phyloP scores from a whole-genome alignment of 2,113 vertebrate genomes.

The Baryphthengus martii region DNA sequence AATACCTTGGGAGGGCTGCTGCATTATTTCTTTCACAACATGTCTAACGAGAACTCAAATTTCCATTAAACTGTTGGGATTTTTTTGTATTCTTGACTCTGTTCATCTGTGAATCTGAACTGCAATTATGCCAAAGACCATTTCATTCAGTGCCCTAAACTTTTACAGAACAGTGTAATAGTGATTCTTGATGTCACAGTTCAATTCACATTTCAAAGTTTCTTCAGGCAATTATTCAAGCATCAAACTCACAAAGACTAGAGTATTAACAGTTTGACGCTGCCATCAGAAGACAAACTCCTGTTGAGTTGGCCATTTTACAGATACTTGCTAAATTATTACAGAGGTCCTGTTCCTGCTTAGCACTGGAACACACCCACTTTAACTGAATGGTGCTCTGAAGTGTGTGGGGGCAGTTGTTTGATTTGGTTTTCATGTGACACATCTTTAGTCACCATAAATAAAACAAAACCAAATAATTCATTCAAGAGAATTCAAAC shows the following conservation, averaged over 20 bases:
- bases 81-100: neutral
- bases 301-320: neutral
- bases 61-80: neutral
- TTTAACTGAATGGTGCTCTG: neutral
- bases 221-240: neutral
- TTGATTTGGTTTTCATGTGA: neutral
- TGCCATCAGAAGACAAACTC: neutral
- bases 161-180: neutral
- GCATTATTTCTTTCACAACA: neutral
- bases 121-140: neutral
- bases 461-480: neutral
- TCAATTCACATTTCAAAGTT: neutral
- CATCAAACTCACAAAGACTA: neutral
- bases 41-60: neutral
- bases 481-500: neutral
- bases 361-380: neutral
- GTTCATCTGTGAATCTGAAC: neutral
- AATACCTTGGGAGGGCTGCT: neutral
- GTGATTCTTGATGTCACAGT: neutral
- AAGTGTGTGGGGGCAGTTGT: accelerated
- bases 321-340: neutral
- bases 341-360: neutral
- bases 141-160: neutral
- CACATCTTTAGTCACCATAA: neutral
- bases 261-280: neutral